phyloP scores from a whole-genome alignment of 23 tunicate species.

The Phallusia fumigata region DNA sequence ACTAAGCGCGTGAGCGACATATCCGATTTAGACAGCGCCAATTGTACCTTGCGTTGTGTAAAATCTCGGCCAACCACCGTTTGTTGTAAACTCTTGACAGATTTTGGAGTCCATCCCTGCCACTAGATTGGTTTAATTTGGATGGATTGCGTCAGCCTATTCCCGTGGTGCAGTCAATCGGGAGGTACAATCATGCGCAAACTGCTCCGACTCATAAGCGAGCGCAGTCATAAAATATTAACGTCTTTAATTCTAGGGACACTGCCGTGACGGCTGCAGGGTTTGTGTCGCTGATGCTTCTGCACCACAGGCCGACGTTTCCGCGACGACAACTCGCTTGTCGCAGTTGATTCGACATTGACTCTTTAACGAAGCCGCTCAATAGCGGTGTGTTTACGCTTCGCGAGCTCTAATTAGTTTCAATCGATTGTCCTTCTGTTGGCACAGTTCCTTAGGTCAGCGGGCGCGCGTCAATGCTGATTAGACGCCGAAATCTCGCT shows the following conservation, averaged over 20 bases:
- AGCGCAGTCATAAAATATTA: not conserved
- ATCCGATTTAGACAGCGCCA: too few relatives aligned
- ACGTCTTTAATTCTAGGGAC: not conserved
- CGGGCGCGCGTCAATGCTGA: not conserved
- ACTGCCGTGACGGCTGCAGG: not conserved
- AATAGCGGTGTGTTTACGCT: not conserved
- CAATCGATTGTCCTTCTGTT: constrained; percentile 10
- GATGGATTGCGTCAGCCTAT: too few relatives aligned
- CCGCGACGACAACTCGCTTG: not conserved
- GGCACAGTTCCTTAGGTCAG: not conserved
- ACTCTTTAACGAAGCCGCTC: constrained; percentile 2
- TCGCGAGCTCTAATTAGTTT: not conserved
- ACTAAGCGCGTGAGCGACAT: too few relatives aligned
- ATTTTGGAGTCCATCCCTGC: too few relatives aligned
- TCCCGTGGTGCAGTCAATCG: not conserved
- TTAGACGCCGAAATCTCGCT: not conserved
- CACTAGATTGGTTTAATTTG: too few relatives aligned
- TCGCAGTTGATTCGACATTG: not conserved
- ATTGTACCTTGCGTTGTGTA: too few relatives aligned
- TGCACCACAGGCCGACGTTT: not conserved
- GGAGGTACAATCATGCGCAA: not conserved
- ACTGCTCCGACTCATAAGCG: not conserved
- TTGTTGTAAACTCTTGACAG: too few relatives aligned
- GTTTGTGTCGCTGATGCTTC: not conserved
- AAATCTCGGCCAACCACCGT: too few relatives aligned